Base-by-base conservation (phyloP, 2,888 invertebrate genomes). In the Cantharis flavilabris region DNA sequence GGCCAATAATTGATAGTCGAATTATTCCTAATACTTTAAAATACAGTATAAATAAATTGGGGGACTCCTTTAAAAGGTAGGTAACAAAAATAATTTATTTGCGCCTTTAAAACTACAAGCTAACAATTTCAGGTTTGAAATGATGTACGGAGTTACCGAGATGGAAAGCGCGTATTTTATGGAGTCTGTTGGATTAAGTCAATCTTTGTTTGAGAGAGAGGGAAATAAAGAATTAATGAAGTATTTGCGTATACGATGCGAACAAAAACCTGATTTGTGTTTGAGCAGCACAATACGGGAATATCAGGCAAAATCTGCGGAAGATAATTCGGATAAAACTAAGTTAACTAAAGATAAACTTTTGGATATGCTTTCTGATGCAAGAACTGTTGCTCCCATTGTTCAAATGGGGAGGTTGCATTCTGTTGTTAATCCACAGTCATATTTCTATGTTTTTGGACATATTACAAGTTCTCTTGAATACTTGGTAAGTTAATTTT, bases 331-430 rank as follows among this genome's bases (percentile, higher is more conserved):
- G 4, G 86, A 86, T 77, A 83, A 81, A 73, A 86, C 86, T 5
- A 83, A 84, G 26, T 75, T 84, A 33, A 86, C 86, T 11, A 83
- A 96, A 30, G 95, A 97, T 87, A 92, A 94, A 72, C 93, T 98
- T 5, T 90, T 98, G 80, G 96, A 96, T 86, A 93, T 97, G 77
- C 91, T 98, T 79, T 96, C 97, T 73, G 98, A 98, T 88, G 96
- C 96, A 9, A 92, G 96, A 76, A 94, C 96, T 18, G 92, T 95
- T 20, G 95, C 97, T 1, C 98, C 97, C 0, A 89, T 96, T 81
- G 90, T 96, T 79, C 91, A 92, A 88, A 93, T 94, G 79, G 95
- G 94, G 16, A 91, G 93, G 87, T 93, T 94, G 86, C 96, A 96
- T 84, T 92, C 95, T 4, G 91, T 91, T 81, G 91, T 93, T 26